Evolutionary conservation across 2,888 invertebrate species (phyloP), one percentile per base, ranked within the genome.

Genomic region (Julus scanicus): DNA sequence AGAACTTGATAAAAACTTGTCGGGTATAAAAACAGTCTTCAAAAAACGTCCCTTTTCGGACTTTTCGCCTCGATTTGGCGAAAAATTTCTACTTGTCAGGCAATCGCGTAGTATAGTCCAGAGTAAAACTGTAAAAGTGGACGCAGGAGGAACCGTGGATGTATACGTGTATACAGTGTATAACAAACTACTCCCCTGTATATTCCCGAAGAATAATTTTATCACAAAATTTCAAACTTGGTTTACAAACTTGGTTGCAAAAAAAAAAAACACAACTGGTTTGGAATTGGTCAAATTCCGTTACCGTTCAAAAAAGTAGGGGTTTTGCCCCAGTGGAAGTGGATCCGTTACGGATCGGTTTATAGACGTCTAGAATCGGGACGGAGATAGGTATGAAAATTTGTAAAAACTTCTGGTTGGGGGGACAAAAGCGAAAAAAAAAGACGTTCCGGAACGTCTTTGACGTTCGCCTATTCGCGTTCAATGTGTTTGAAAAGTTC

Each of bases 41-140:
- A 20, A 71, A 71, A 20, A 53, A 13, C 3, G 2, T 13, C 53
- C 53, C 6, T 9, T n/a, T 53, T 53, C 17, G 3, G 57, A 63
- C 6, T 29, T 29, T 29, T 29, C 29, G 29, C 29, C 29, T 29
- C 29, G 53, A 53, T 9, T 17, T 15, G 0, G 15, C 11, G 3
- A 15, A 53, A 53, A 53, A 13, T 57, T 57, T 57, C 57, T 57
- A 57, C 57, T 71, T n/a, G 63, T 71, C 63, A 71, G 63, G 63
- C n/a, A 17, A 53, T 13, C 53, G 44, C 20, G 29, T 29, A 29
- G 0, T 29, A n/a, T n/a, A 57, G 57, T 57, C 57, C 57, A 20
- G 6, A 17, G 57, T 63, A n/a, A 44, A 44, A 44, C 44, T 44
- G 44, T 44, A 44, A 8, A 44, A 44, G 44, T 44, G 44, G 44